These are phyloP conservation scores for Venusia cambrica DNA, from an alignment of 2,888 invertebrate species.

Conservation along the genomic window DNA sequence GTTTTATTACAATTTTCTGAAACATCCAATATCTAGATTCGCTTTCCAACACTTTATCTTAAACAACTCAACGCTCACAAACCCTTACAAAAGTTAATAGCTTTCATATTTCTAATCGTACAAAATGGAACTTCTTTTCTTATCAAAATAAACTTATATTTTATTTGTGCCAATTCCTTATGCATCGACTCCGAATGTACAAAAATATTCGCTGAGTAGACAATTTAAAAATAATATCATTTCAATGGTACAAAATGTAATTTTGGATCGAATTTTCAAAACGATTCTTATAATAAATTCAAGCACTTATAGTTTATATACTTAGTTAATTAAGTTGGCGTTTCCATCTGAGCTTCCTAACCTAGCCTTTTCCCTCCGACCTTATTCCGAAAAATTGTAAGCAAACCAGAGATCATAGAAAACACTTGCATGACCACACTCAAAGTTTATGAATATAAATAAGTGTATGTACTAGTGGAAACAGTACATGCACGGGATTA, in stretches of 20 bases:
- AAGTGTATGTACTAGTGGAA: constrained; percentile 48
- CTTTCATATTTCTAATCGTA: constrained; percentile 59
- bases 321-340: constrained; percentile 71
- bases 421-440: constrained; percentile 67
- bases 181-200: constrained; percentile 70
- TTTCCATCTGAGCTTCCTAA: constrained; percentile 67
- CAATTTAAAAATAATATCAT: constrained; percentile 60
- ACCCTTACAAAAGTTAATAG: constrained; percentile 68
- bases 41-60: constrained; percentile 71
- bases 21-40: constrained; percentile 71
- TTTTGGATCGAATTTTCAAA: constrained; percentile 53
- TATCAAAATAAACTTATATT: constrained; percentile 57
- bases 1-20: constrained; percentile 80
- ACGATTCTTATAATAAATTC: constrained; percentile 59
- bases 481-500: constrained; percentile 44
- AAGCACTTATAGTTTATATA: constrained; percentile 70
- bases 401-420: constrained; percentile 71
- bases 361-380: constrained; percentile 40
- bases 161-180: constrained; percentile 73
- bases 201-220: constrained; percentile 72
- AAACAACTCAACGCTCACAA: constrained; percentile 75
- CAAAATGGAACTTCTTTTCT: constrained; percentile 68
- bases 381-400: constrained; percentile 77
- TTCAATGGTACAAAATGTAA: constrained; percentile 62
- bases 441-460: constrained; percentile 51